Percentiles rank a stretch among this genome's conserved stretches.
These are phyloP conservation scores for Zygothrica quintamaculata DNA, from an alignment of 2,888 invertebrate genomes.

Conservation along the genomic window DNA sequence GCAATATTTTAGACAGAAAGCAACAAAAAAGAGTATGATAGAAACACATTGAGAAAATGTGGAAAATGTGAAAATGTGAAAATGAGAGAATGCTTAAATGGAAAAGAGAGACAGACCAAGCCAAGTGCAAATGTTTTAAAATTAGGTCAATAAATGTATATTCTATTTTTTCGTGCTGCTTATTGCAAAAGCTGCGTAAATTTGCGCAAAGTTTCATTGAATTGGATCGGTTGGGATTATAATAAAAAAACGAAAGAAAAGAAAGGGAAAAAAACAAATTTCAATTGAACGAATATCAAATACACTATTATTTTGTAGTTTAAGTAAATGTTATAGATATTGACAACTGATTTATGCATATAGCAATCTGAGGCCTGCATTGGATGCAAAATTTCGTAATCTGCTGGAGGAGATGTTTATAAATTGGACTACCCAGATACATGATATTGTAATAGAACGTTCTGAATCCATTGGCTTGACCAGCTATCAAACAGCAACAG, in stretches of 20 bases:
- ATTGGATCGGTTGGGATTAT: conserved; percentile 14
- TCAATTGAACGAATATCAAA: not conserved
- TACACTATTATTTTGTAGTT: too few species aligned
- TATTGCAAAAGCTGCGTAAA: conserved; percentile 24
- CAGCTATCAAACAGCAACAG: not conserved
- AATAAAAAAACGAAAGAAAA: conserved; percentile 2
- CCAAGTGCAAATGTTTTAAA: conserved; percentile 37
- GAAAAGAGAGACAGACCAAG: conserved; percentile 2
- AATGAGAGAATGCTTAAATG: not conserved
- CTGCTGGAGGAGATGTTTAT: conserved; percentile 94
- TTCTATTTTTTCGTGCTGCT: too few species aligned
- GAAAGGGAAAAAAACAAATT: not conserved
- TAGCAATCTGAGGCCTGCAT: conserved; percentile 66
- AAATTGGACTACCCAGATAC: conserved; percentile 94
- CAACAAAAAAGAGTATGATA: not conserved
- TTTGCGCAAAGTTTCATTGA: conserved; percentile 24
- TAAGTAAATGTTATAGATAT: too few species aligned
- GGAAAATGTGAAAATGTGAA: not conserved
- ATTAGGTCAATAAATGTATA: conserved; percentile 52
- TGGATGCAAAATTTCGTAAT: conserved; percentile 84
- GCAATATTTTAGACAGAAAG: conserved; percentile 32
- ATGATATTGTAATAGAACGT: conserved; percentile 83
- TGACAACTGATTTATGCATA: too few species aligned
- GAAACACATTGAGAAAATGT: not conserved
- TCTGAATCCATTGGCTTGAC: conserved; percentile 63